Percentiles rank a stretch among this genome's conserved stretches.
These are phyloP conservation scores for Drosophila simulans DNA, from an alignment of 1,140 invertebrate genomes.

Conservation along the genomic window DNA sequence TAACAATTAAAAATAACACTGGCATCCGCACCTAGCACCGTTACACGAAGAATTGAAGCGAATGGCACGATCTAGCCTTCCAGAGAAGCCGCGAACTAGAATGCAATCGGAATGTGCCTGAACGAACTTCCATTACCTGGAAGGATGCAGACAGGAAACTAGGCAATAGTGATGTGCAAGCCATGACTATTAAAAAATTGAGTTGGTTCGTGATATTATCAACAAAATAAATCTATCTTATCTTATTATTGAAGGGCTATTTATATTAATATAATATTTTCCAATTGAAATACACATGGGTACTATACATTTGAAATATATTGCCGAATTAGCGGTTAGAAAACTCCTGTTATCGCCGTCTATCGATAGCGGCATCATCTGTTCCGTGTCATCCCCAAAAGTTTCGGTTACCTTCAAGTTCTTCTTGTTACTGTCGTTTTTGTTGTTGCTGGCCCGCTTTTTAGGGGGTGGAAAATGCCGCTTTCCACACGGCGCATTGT, in stretches of 20 bases:
- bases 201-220: too few species aligned
- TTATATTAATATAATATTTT: background rate
- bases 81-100: background rate
- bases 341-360: conserved; percentile 19
- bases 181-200: background rate
- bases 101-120: background rate
- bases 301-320: background rate
- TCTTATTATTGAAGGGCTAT: too few species aligned
- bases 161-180: background rate
- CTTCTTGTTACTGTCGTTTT: conserved; percentile 20
- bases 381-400: conserved; percentile 26
- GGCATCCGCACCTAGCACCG: conserved; percentile 7
- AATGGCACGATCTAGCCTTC: conserved; percentile 3
- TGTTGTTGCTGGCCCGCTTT: conserved; percentile 54
- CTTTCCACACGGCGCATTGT: conserved; percentile 30
- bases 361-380: conserved; percentile 41
- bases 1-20: background rate
- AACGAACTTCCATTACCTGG: background rate
- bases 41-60: conserved; percentile 2
- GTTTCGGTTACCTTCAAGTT: conserved; percentile 45
- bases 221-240: too few species aligned
- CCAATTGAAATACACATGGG: background rate
- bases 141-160: background rate
- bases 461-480: conserved; percentile 70
- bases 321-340: background rate